phyloP scores from a whole-genome alignment of 2,888 invertebrate genomes.

The Gandaritis pyraliata region DNA sequence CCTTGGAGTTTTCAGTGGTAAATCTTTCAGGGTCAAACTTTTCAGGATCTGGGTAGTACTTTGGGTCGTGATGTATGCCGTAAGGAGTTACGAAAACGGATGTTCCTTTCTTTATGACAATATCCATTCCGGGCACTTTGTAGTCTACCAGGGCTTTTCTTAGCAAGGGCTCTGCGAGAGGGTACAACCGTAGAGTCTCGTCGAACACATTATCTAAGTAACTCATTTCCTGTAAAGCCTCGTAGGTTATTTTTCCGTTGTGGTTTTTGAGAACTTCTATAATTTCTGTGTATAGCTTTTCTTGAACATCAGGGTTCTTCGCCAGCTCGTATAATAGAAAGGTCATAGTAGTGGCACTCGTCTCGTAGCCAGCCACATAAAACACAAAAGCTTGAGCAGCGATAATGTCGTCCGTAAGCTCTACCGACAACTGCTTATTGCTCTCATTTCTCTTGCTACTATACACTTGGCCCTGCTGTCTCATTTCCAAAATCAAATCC shows the following conservation, averaged over 20 bases:
- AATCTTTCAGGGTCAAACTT: conserved; percentile 73
- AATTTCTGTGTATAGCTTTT: conserved; percentile 54
- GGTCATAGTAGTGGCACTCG: conserved; percentile 66
- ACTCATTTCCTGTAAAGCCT: conserved; percentile 15
- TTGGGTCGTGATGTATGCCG: conserved; percentile 62
- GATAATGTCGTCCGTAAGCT: conserved; percentile 58
- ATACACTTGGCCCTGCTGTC: conserved; percentile 41
- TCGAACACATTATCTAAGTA: conserved; percentile 22
- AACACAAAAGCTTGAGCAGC: conserved; percentile 71
- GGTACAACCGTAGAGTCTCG: conserved; percentile 42
- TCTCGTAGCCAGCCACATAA: conserved; percentile 74
- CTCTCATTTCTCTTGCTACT: conserved; percentile 36
- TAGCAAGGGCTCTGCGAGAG: conserved; percentile 58
- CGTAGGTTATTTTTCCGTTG: conserved; percentile 13
- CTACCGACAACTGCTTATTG: conserved; percentile 37
- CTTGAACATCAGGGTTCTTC: conserved; percentile 63
- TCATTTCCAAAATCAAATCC: conserved; percentile 16
- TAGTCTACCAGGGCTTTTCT: conserved; percentile 54
- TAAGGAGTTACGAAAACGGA: conserved; percentile 53
- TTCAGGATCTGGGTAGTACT: conserved; percentile 64
- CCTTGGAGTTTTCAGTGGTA: conserved; percentile 22
- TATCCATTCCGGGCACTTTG: conserved; percentile 52
- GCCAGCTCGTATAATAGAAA: conserved; percentile 65
- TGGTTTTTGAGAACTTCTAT: conserved; percentile 31
- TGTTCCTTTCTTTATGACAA: conserved; percentile 53